Evolutionary conservation across 2,797 vertebrate species (phyloP).

Genomic region (Australoheros facetus): DNA sequence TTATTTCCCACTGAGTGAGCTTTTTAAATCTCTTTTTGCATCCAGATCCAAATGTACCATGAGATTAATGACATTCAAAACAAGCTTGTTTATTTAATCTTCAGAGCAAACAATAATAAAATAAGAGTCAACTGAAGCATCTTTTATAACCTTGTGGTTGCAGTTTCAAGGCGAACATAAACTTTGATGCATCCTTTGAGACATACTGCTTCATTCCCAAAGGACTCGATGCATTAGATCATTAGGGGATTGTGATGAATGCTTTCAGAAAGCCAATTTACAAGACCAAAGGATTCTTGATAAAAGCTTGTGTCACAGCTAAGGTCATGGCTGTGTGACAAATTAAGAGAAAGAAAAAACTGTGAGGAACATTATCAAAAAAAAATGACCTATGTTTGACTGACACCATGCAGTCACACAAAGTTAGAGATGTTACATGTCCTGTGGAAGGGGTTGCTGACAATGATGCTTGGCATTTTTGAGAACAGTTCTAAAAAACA

Average conservation of each 20-base stretch:
- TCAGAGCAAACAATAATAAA: slow-evolving; percentile 15
- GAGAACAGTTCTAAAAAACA: neutral
- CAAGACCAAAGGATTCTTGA: neutral
- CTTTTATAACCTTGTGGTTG: slow-evolving; percentile 17
- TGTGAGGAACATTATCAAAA: neutral
- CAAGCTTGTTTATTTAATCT: slow-evolving; percentile 19
- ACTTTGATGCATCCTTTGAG: slow-evolving; percentile 35
- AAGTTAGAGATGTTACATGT: neutral
- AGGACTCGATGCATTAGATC: slow-evolving; percentile 14
- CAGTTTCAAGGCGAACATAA: slow-evolving; percentile 33
- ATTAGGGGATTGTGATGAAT: slow-evolving; percentile 25
- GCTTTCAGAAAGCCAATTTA: slow-evolving; percentile 7
- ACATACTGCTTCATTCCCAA: slow-evolving; percentile 2
- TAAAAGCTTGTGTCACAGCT: neutral
- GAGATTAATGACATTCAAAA: slow-evolving; percentile 47
- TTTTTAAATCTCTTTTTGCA: slow-evolving; percentile 36
- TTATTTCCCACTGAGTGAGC: neutral
- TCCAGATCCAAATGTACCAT: slow-evolving; percentile 30
- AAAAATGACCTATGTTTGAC: neutral
- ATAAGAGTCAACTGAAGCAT: slow-evolving; percentile 22
- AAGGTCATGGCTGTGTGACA: neutral
- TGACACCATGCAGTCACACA: neutral
- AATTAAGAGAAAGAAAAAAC: neutral
- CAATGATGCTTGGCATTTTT: neutral
- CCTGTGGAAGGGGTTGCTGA: neutral